Evolutionary conservation across 2,113 vertebrate genomes (phyloP), one percentile per base, ranked within the genome.

Genomic region (Euleptes europaea): DNA sequence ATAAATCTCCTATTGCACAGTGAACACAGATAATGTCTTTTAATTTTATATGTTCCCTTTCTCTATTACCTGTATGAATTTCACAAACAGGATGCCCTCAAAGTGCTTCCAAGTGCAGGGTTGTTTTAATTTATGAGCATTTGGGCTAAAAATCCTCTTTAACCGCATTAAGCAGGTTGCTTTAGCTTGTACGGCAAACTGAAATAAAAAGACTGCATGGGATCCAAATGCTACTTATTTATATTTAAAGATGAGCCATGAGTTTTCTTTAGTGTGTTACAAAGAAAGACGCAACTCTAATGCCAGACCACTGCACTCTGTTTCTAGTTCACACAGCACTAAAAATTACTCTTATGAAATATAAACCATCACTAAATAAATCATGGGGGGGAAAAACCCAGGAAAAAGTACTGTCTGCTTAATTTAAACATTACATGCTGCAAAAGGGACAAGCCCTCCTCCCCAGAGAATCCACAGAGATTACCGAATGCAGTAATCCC

Each of bases 351-450:
- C 63, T 83, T 75, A 83, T 49, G 87, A 93, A 89, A 91, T 84
- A 90, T 35, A 82, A 87, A 79, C 35, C 65, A 76, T 26, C 13
- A 2, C 72, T 87, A 78, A 93, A 91, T 78, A 89, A 92, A 86
- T 82, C 5, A 91, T 19, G 7, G 40, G 1, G 8, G 82, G 47
- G 57, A 90, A 84, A 84, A 83, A 10, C n/a, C 5, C 5, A 71
- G 82, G 38, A 83, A 28, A 35, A 89, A 88, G 17, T 76, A 26
- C 80, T 88, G 90, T 11, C 82, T 88, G 26, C 78, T 86, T 84
- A 81, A 90, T 66, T 65, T 83, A 57, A 82, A 78, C 2, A 51
- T 2, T 38, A 23, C 26, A n/a, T 8, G 65, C 63, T 75, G 83
- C 73, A 73, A 54, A 86, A 63, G 44, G 4, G 65, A 83, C 6